Percentiles rank a stretch among this genome's conserved stretches.
phyloP scores from a whole-genome alignment of 2,888 invertebrate genomes.

The Allygus modestus region DNA sequence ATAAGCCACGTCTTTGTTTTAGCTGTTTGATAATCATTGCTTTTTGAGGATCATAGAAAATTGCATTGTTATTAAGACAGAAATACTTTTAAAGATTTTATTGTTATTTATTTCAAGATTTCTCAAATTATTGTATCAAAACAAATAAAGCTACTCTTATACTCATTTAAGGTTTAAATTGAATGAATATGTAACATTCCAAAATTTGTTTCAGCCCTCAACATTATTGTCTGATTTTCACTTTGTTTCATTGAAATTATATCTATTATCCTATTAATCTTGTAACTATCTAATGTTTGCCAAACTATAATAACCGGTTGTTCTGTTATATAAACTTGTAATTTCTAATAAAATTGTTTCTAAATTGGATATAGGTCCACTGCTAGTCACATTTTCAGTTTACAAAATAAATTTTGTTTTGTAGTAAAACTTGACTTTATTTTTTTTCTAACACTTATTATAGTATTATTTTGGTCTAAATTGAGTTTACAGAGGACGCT shows the following conservation, averaged over 20 bases:
- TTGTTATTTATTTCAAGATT: too few relatives aligned
- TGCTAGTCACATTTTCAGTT: constrained; percentile 27
- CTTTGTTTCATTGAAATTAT: too few relatives aligned
- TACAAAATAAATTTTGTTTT: constrained; percentile 15
- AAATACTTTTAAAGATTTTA: too few relatives aligned
- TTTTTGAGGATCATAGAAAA: not conserved
- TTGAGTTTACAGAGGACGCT: too few relatives aligned
- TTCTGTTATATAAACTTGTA: not conserved
- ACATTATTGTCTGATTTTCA: not conserved
- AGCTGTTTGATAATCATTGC: not conserved
- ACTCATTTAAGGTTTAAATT: not conserved
- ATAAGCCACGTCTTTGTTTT: not conserved
- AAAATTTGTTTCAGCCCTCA: not conserved
- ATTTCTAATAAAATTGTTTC: constrained; percentile 7
- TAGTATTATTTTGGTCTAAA: too few relatives aligned
- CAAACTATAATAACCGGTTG: not conserved
- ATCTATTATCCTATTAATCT: not conserved
- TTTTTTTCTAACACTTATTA: not conserved
- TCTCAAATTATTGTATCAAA: too few relatives aligned
- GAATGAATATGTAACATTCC: constrained; percentile 1
- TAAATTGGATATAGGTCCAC: constrained; percentile 6
- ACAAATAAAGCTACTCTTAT: not conserved
- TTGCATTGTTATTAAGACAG: not conserved
- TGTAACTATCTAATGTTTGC: not conserved
- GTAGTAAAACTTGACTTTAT: constrained; percentile 12